These are phyloP conservation scores for Mylabris phalerata DNA, from an alignment of 1,140 invertebrate genomes.

Conservation along the genomic window DNA sequence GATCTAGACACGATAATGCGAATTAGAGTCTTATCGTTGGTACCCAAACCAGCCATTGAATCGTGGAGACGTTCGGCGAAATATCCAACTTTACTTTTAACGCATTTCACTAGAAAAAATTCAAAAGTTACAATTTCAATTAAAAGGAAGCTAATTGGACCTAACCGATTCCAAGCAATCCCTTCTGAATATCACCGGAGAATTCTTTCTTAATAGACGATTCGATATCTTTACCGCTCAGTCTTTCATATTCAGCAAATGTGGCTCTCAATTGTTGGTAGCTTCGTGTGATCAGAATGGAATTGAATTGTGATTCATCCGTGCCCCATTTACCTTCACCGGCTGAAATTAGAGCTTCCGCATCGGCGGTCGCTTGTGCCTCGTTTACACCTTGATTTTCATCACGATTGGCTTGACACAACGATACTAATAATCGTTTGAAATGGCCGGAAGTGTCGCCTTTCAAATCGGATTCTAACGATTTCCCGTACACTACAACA, in stretches of 20 bases:
- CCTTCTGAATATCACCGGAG: conserved; percentile 76
- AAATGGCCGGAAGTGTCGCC: conserved; percentile 91
- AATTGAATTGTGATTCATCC: conserved; percentile 79
- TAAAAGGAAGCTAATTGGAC: neutral
- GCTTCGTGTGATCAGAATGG: conserved; percentile 70
- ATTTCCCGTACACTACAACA: conserved; percentile 70
- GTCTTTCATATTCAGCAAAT: conserved; percentile 69
- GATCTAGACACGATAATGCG: conserved; percentile 84
- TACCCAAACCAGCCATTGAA: conserved; percentile 83
- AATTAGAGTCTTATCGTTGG: conserved; percentile 83
- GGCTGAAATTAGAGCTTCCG: conserved; percentile 61
- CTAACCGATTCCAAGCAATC: conserved; percentile 79
- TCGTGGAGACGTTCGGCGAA: conserved; percentile 88
- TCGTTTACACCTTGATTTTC: conserved; percentile 67
- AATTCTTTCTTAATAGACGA: conserved; percentile 83
- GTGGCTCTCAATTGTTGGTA: conserved; percentile 76
- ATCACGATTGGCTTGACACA: conserved; percentile 72
- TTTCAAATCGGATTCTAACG: conserved; percentile 81
- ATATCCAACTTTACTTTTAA: conserved; percentile 85
- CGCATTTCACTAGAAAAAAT: conserved; percentile 66
- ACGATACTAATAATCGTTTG: conserved; percentile 78
- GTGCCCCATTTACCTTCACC: conserved; percentile 80
- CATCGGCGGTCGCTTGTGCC: conserved; percentile 59
- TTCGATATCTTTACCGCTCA: conserved; percentile 74
- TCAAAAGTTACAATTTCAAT: neutral